These are phyloP conservation scores for Ctenodactylus gundi DNA, from an alignment of 2,113 vertebrate species.

Conservation along the genomic window DNA sequence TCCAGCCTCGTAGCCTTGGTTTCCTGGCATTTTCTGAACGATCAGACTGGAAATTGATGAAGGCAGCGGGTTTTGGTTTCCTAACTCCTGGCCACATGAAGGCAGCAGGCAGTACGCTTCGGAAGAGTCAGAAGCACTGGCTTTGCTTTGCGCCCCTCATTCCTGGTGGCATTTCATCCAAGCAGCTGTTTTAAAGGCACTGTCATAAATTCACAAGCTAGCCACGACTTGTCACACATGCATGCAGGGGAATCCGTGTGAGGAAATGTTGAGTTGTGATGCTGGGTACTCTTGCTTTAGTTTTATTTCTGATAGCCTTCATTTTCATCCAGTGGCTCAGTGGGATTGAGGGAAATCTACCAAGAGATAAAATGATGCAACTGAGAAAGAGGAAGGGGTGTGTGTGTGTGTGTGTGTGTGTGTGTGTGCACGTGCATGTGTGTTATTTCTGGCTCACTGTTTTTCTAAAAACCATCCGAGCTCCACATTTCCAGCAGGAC, in stretches of 20 bases:
- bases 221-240: conserved; percentile 35
- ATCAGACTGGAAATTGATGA: conserved; percentile 27
- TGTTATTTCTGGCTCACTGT: background rate
- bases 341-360: background rate
- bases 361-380: background rate
- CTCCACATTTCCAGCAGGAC: background rate
- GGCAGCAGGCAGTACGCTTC: background rate
- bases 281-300: fast-evolving
- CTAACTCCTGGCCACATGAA: background rate
- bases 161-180: background rate
- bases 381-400: background rate
- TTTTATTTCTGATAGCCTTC: background rate
- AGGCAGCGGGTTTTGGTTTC: background rate
- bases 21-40: background rate
- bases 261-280: background rate
- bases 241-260: background rate
- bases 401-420: background rate
- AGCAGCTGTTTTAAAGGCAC: conserved; percentile 45
- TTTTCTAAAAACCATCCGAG: background rate
- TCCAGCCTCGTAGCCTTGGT: background rate
- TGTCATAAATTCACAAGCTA: conserved; percentile 17
- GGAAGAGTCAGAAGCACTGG: background rate
- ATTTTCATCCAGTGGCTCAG: background rate
- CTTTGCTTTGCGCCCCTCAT: background rate
- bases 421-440: background rate